Evolutionary conservation across 2,888 invertebrate genomes (phyloP).

Genomic region (Myathropa florea): DNA sequence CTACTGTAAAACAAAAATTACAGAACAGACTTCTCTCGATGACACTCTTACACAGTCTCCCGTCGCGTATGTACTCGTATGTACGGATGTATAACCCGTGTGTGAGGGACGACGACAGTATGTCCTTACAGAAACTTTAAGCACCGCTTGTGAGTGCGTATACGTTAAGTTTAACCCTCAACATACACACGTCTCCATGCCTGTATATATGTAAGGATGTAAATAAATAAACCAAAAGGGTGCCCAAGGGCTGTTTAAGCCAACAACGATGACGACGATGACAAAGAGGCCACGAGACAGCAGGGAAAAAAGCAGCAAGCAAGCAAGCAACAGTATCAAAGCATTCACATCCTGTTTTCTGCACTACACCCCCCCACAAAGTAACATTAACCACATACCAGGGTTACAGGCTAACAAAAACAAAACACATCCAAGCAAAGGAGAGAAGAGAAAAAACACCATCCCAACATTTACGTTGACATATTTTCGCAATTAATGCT

Average conservation of each 20-base stretch:
- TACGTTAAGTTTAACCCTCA: neutral
- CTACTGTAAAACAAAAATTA: slow-evolving; percentile 4
- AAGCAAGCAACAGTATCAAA: slow-evolving; percentile 66
- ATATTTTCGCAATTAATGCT: slow-evolving; percentile 69
- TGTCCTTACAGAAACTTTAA: neutral
- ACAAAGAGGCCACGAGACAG: slow-evolving; percentile 56
- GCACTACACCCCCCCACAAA: slow-evolving; percentile 13
- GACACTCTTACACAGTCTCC: slow-evolving; percentile 12
- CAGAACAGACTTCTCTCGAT: neutral
- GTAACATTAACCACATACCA: slow-evolving; percentile 53
- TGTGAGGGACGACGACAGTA: neutral
- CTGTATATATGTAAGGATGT: neutral
- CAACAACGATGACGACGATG: slow-evolving; percentile 56
- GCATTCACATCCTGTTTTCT: slow-evolving; percentile 54
- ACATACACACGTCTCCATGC: neutral
- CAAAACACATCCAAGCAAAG: neutral
- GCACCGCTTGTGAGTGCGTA: neutral
- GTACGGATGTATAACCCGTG: too few species aligned
- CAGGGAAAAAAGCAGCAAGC: slow-evolving; percentile 59
- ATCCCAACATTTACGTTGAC: slow-evolving; percentile 59
- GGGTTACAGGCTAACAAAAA: slow-evolving; percentile 16
- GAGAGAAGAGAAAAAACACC: slow-evolving; percentile 8
- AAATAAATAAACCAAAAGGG: slow-evolving; percentile 59
- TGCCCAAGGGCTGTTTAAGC: slow-evolving; percentile 63
- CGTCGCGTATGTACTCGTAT: neutral